A percentile compares a stretch with the other conserved stretches of the same genome.
Evolutionary conservation across 1,140 invertebrate species (phyloP).

Genomic region (Cyclargus thomasi): DNA sequence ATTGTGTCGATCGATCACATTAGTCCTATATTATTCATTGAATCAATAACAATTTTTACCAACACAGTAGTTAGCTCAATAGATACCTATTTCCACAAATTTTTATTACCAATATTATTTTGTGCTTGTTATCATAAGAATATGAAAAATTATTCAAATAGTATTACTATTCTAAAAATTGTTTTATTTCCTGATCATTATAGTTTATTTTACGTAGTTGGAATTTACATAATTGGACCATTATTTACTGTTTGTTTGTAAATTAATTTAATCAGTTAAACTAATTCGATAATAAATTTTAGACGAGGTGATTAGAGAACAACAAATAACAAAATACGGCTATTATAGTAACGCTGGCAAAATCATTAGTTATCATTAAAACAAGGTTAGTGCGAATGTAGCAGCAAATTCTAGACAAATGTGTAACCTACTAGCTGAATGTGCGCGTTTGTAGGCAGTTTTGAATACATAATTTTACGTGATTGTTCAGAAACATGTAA

Average conservation of each 20-base stretch:
- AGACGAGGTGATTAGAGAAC: neutral
- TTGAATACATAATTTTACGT: neutral
- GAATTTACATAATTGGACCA: too few species aligned
- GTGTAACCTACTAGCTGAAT: constrained; percentile 4
- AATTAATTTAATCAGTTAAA: neutral
- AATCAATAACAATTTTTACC: too few species aligned
- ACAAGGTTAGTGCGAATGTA: neutral
- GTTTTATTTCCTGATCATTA: too few species aligned
- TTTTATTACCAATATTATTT: too few species aligned
- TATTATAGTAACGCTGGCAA: neutral
- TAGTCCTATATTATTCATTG: neutral
- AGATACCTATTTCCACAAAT: too few species aligned
- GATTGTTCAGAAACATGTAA: neutral
- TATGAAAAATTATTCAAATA: too few species aligned
- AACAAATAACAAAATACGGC: neutral
- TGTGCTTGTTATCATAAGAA: too few species aligned
- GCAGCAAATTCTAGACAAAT: constrained; percentile 11
- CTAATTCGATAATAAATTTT: neutral
- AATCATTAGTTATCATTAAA: constrained; percentile 4
- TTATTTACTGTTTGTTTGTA: neutral
- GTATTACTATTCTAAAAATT: too few species aligned
- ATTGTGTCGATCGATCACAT: neutral
- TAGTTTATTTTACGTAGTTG: too few species aligned
- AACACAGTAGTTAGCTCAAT: too few species aligned
- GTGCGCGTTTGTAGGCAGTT: constrained; percentile 2